Conservation (phyloP, 2,888 invertebrate genomes). For the Nebria brevicollis region DNA sequence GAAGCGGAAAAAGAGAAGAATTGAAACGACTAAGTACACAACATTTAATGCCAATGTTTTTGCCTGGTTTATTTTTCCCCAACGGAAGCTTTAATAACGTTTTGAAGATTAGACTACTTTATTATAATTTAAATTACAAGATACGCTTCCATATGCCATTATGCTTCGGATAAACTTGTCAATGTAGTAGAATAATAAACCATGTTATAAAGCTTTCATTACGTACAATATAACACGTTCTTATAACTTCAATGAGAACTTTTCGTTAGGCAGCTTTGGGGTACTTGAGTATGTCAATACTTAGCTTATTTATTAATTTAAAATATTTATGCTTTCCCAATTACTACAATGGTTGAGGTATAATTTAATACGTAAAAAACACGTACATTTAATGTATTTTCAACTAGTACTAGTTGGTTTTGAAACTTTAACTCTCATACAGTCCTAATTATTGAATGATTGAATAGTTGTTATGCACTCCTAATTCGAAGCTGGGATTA, state of each 20-base stretch:
- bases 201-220: background rate
- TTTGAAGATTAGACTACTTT: background rate
- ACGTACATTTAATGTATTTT: too few relatives aligned
- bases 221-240: background rate
- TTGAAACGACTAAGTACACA: constrained; percentile 12
- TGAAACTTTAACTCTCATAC: too few relatives aligned
- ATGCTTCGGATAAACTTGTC: background rate
- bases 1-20: constrained; percentile 33
- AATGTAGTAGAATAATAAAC: background rate
- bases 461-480: too few relatives aligned
- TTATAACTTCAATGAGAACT: background rate
- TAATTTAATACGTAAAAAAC: too few relatives aligned
- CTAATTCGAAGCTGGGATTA: too few relatives aligned
- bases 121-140: background rate
- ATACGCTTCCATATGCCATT: background rate
- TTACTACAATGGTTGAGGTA: too few relatives aligned
- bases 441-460: too few relatives aligned
- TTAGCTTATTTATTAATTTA: too few relatives aligned
- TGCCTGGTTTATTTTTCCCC: constrained; percentile 1
- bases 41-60: constrained; percentile 26
- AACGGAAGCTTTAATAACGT: background rate
- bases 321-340: too few relatives aligned
- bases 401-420: too few relatives aligned
- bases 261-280: too few relatives aligned
- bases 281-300: too few relatives aligned